A percentile compares a stretch with the other conserved stretches of the same genome.
Conservation (phyloP, 2,888 invertebrate genomes). For the Conus canariensis region DNA sequence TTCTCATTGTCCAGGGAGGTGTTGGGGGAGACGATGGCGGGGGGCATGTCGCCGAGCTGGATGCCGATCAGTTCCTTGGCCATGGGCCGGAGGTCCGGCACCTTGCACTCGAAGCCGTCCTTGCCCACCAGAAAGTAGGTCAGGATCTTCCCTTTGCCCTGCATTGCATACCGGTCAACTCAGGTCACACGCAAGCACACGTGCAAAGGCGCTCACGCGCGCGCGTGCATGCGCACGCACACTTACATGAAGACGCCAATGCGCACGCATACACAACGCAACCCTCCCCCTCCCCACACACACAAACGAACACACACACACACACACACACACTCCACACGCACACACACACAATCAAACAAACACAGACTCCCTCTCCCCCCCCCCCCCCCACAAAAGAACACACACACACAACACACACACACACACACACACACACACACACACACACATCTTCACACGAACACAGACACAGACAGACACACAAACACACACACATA, state of each 20-base stretch:
- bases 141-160: constrained; percentile 70
- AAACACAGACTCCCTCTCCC: no score
- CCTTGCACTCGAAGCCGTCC: constrained; percentile 60
- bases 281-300: not conserved
- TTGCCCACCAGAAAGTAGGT: constrained; percentile 70
- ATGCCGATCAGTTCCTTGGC: not conserved
- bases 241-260: not conserved
- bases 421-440: no score
- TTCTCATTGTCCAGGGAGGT: not conserved
- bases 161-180: constrained; percentile 6
- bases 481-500: no score
- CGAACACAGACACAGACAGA: no score
- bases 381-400: no score
- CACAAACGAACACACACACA: not conserved
- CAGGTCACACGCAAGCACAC: not conserved
- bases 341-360: no score
- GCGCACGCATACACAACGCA: not conserved
- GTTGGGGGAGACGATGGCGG: not conserved
- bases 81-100: not conserved
- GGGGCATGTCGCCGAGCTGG: not conserved
- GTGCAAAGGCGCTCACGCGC: not conserved
- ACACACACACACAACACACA: not conserved
- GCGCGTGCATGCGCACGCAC: not conserved
- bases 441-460: no score
- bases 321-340: no score